Base-by-base conservation (phyloP, 2,113 vertebrate genomes). In the Gadus chalcogrammus region DNA sequence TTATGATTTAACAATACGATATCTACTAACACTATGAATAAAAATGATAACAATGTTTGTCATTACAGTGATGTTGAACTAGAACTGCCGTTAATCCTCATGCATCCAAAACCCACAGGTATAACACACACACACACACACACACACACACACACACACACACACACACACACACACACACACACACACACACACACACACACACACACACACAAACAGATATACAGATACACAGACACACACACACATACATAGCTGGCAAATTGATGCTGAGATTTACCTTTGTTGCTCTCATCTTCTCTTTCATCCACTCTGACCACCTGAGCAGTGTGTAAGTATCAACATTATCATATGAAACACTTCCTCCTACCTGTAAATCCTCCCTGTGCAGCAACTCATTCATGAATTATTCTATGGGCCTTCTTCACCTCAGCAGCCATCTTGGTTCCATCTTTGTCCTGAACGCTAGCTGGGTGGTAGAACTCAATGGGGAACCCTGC, bases 31-130 rank as follows among this genome's bases (percentile, higher is more conserved):
- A 35, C 16, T 68, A 24, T 1, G 2, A 27, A 15, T 52, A 5
- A 68, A 20, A 61, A 52, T 58, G 2, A 58, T 9, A 88, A 68
- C 77, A 52, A 58, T 17, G 27, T 77, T 69, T 84, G 67, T 68
- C 24, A 76, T 55, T 81, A 15, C 88, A 97, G 94, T 2, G 94
- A 95, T 3, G 92, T 96, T 3, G 85, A 84, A 0, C 89, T 93
- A 3, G 94, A 96, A 77, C 68, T 97, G 69, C 94, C 95, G 0
- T 8, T 96, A 72, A 87, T 76, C 64, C 91, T 96, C 78, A 96
- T 95, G 93, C 93, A 96, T 77, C 92, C 94, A 1, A 94, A 94
- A 84, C 94, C 94, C 11, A 38, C 56, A 3, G 91, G 94, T 2
- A 85, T 38, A 52, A 67, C 65, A 24, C 2, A 52, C 53, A 11